Evolutionary conservation across 2,888 invertebrate species (phyloP), one percentile per base, ranked within the genome.

Genomic region (Drosophila suboccidentalis): DNA sequence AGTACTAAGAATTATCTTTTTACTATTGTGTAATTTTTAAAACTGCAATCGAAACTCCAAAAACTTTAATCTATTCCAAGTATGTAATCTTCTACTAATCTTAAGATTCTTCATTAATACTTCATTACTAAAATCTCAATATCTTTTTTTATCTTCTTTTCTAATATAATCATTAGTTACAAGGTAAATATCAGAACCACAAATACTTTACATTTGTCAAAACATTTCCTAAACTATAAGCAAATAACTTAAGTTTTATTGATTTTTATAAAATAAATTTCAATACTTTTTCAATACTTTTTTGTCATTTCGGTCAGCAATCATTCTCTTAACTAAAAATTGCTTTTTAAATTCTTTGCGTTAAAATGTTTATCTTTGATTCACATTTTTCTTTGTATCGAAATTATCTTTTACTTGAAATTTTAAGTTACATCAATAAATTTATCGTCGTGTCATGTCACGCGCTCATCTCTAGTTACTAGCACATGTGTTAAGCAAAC

Each of bases 361-460:
- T 6, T 38, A 1, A 26, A 26, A 26, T 26, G 26, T 6, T 26
- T 1, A 22, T 3, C 4, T 22, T 22, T 22, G 19, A n/a, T 19
- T 19, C 19, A 19, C 19, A 19, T 19, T 19, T 19, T 19, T 19
- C 19, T 19, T 19, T 19, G 19, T 19, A 19, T 19, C 19, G 19
- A 19, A 19, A 19, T 19, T 19, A 19, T 19, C 2, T 19, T 19
- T 19, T 19, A 19, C 19, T 19, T 19, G 1, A 19, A 22, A 47
- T 11, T 19, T 17, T 2, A 2, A n/a, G n/a, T 29, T 11, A 10
- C 39, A 43, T 32, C 22, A 9, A 34, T 17, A 11, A 32, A 22
- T 34, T 19, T 57, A 22, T 15, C 29, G 17, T 26, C 49, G 44
- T 41, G 50, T 54, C 71, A 70, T 75, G 78, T 62, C 78, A 75